Conservation (phyloP, 2,888 invertebrate genomes). For the Seladonia tumulorum region DNA sequence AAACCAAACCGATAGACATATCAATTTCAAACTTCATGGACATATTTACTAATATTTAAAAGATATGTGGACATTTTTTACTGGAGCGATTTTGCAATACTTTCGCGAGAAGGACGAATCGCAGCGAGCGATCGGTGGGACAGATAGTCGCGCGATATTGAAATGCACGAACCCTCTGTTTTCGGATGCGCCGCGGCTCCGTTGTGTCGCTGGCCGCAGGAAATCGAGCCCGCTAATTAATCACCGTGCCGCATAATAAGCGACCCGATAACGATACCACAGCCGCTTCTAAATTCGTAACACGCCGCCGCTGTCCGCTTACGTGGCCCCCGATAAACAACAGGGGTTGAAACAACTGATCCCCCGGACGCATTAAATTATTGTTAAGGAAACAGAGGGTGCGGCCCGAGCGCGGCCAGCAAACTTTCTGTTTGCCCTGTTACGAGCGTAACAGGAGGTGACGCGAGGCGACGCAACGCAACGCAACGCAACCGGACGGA, state of each 20-base stretch:
- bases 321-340: slow-evolving; percentile 52
- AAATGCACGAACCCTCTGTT: neutral
- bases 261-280: slow-evolving; percentile 65
- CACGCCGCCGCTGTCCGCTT: slow-evolving; percentile 60
- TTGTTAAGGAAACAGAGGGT: slow-evolving; percentile 73
- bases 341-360: slow-evolving; percentile 5
- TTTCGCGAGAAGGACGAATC: neutral
- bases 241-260: slow-evolving; percentile 40
- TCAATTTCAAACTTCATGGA: too few species aligned
- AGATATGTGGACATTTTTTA: too few species aligned
- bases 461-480: neutral
- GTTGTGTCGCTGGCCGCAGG: neutral
- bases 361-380: slow-evolving; percentile 71
- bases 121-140: neutral
- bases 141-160: neutral
- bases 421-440: slow-evolving; percentile 44
- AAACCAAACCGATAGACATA: too few species aligned
- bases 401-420: slow-evolving; percentile 27
- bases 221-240: slow-evolving; percentile 40
- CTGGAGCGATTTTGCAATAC: too few species aligned
- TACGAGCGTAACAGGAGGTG: neutral
- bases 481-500: neutral
- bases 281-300: slow-evolving; percentile 65
- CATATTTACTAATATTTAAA: too few species aligned
- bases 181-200: slow-evolving; percentile 10